A percentile compares a stretch with the other conserved stretches of the same genome.
phyloP scores from a whole-genome alignment of 2,797 vertebrate genomes.

The Galaxias olidus region DNA sequence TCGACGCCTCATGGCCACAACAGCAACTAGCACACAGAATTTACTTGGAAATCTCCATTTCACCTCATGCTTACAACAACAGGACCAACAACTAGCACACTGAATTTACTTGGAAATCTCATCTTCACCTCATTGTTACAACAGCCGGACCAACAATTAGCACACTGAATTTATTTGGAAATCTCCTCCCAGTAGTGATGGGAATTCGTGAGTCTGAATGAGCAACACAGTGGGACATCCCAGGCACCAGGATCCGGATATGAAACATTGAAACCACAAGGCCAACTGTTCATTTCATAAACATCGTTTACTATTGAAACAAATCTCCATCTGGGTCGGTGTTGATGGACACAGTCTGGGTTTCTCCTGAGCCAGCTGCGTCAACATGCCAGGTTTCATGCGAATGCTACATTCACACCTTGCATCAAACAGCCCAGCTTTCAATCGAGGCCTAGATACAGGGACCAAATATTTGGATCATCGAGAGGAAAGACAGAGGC shows the following conservation, averaged over 20 bases:
- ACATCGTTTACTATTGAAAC: conserved; percentile 21
- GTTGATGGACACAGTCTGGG: background rate
- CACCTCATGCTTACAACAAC: conserved; percentile 20
- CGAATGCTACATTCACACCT: conserved; percentile 11
- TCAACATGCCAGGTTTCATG: conserved; percentile 17
- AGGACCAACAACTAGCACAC: conserved; percentile 20
- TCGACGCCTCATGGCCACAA: conserved; percentile 12
- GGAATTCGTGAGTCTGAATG: conserved; percentile 19
- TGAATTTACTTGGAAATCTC: too few relatives aligned
- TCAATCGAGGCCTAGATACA: conserved; percentile 20
- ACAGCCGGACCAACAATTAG: conserved; percentile 38
- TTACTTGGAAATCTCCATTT: too few relatives aligned
- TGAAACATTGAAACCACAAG: too few relatives aligned
- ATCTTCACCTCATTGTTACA: conserved; percentile 4
- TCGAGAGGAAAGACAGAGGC: too few relatives aligned
- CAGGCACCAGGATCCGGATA: too few relatives aligned
- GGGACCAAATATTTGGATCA: conserved; percentile 21
- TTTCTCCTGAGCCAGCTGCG: background rate
- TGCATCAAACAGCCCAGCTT: conserved; percentile 7
- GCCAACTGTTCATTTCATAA: background rate
- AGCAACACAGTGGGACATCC: too few relatives aligned
- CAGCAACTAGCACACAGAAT: conserved; percentile 26
- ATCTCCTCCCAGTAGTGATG: conserved; percentile 7
- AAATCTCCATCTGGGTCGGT: background rate
- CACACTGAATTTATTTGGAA: conserved; percentile 1